Conservation (phyloP, 2,888 invertebrate genomes). For the Odontocerum albicorne region DNA sequence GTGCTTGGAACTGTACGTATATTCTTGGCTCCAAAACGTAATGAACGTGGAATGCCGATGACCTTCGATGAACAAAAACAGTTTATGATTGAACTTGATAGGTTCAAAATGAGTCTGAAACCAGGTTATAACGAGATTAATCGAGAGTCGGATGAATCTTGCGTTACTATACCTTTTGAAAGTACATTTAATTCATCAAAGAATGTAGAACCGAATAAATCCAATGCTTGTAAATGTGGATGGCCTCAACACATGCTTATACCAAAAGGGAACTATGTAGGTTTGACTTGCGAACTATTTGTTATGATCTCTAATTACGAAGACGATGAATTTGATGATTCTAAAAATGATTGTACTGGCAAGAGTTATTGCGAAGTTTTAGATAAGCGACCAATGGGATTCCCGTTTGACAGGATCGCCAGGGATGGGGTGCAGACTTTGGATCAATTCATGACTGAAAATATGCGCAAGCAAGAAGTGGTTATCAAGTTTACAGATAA, state of each 20-base stretch:
- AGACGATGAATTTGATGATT: constrained; percentile 38
- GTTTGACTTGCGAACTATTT: constrained; percentile 42
- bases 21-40: constrained; percentile 42
- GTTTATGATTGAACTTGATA: constrained; percentile 43
- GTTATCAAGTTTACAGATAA: constrained; percentile 55
- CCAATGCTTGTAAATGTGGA: constrained; percentile 44
- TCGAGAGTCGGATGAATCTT: constrained; percentile 69
- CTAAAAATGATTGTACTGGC: constrained; percentile 12
- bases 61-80: constrained; percentile 40
- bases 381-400: constrained; percentile 58
- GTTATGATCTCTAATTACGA: constrained; percentile 42
- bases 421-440: constrained; percentile 59
- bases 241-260: no score
- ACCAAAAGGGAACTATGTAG: constrained; percentile 42
- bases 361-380: constrained; percentile 57
- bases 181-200: no score
- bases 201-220: constrained; percentile 53
- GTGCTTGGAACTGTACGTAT: constrained; percentile 41
- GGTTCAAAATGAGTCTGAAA: constrained; percentile 46
- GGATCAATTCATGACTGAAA: constrained; percentile 62
- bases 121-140: constrained; percentile 68
- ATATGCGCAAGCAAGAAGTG: constrained; percentile 62
- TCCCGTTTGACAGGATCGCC: constrained; percentile 62
- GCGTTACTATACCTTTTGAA: constrained; percentile 82
- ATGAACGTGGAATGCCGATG: constrained; percentile 38